These are phyloP conservation scores for Enteromius trimaculatus DNA, from an alignment of 2,797 vertebrate species.

Conservation along the genomic window DNA sequence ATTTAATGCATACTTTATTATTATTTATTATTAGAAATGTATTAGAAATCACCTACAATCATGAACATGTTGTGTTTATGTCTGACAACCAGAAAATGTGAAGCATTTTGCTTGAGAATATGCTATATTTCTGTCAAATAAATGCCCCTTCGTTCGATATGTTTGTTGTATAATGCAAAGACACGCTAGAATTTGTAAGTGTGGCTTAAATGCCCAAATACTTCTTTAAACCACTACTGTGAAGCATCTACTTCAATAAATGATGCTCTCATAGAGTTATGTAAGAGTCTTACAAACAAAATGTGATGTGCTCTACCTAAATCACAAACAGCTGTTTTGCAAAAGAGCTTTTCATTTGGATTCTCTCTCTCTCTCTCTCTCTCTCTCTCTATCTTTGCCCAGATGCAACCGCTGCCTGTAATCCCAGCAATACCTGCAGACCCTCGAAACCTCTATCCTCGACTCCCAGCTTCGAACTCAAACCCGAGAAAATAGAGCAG, in stretches of 20 bases:
- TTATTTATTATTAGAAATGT: background rate
- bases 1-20: background rate
- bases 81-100: background rate
- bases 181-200: background rate
- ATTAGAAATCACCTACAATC: no score
- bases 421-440: slow-evolving; percentile 36
- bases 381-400: slow-evolving; percentile 9
- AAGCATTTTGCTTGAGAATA: background rate
- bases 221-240: background rate
- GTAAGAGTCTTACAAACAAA: slow-evolving; percentile 21
- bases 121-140: background rate
- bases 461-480: slow-evolving; percentile 39
- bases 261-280: slow-evolving; percentile 1
- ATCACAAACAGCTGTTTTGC: slow-evolving; percentile 25
- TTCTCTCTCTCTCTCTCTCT: slow-evolving; percentile 25
- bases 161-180: slow-evolving; percentile 10
- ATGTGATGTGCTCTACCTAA: background rate
- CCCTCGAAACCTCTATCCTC: slow-evolving; percentile 26
- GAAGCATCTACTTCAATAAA: slow-evolving; percentile 10
- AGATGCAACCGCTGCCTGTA: slow-evolving; percentile 52
- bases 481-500: slow-evolving; percentile 55
- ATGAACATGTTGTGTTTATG: background rate
- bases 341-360: slow-evolving; percentile 12
- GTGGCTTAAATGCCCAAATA: slow-evolving; percentile 13
- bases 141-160: background rate